Base-by-base conservation (phyloP, 2,113 vertebrate genomes). In the Sterrhoptilus dennistouni region DNA sequence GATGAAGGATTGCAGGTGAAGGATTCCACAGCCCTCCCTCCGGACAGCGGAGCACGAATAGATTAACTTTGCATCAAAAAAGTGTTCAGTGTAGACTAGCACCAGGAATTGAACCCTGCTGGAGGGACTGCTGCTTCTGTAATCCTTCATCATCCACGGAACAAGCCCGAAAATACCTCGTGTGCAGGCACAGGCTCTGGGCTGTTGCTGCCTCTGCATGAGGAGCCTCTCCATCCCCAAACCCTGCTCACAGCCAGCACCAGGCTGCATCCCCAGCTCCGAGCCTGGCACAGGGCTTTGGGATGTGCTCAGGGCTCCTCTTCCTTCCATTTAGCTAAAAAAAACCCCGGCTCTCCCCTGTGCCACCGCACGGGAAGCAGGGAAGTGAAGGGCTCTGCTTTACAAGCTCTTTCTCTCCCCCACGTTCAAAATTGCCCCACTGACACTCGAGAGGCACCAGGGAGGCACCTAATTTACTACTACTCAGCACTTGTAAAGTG, bases 111-210 rank as follows among this genome's bases (percentile, higher is more conserved):
- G 94, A 97, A 85, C 75, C 29, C 22, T 78, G 66, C 93, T 28
- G 61, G 95, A 97, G 97, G 96, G 78, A 63, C 95, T n/a, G 82
- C 66, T 59, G 68, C 85, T 89, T 24, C 97, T 89, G 54, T 91
- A 94, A 98, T 88, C 96, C 97, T 90, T 71, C 94, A 35, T 91
- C 97, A 97, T 92, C 95, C 98, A 94, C 59, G 89, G 89, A 69
- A 86, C n/a, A 9, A 14, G 72, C 64, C 91, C 50, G 52, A 21
- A 76, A 96, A 95, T 54, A 25, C 80, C 65, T 45, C 33, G 71
- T 79, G 96, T 86, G 93, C 75, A 93, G 83, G 83, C 75, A 95
- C 95, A 80, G 93, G 90, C 96, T 54, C 65, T 25, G 57, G 47
- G 87, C 91, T 88, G 65, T 29, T 89, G 85, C 89, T 78, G 61